Base-by-base conservation (phyloP, 2,113 vertebrate species). In the Indri indri region DNA sequence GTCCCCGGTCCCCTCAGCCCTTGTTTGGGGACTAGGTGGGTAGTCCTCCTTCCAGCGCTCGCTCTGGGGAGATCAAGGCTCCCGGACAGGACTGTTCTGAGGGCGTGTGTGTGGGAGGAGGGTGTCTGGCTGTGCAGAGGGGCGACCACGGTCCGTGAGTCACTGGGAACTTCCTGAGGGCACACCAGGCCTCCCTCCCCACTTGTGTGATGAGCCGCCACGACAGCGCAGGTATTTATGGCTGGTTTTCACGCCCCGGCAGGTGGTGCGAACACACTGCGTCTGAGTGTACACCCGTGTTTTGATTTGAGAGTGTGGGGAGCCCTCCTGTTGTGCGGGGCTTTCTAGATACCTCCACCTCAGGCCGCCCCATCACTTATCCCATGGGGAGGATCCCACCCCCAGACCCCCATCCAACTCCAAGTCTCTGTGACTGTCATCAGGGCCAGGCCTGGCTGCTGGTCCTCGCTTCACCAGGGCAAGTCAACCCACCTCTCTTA, bases 201-300 rank as follows among this genome's bases (percentile, higher is more conserved):
- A 88, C 93, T 94, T 59, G 42, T 89, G 76, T 47, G 61, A 87
- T 54, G 94, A 90, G 76, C 93, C 59, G 52, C 96, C 61, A 10
- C 32, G 25, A 52, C 25, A 40, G 90, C 14, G 32, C 85, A 97
- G 96, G 91, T 96, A 97, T 97, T 98, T 96, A 84, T 96, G 97
- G 95, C 95, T 97, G 90, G 32, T 93, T 93, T 97, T 93, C 96
- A 13, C 84, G 5, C 89, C 93, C 73, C 63, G 76, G 96, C 96
- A 97, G 95, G 97, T 96, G 96, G 91, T 95, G 93, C 71, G 92
- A 97, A 95, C 90, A 76, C 84, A 65, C 86, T 85, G 85, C 1
- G 3, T 95, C 88, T 57, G 80, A 77, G 81, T 88, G 27, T 70
- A n/a, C 32, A 3, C 80, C 59, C 40, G 9, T 76, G 84, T 80